Evolutionary conservation across 2,888 invertebrate genomes (phyloP), one percentile per base, ranked within the genome.

Genomic region (Leptura quadrifasciata): DNA sequence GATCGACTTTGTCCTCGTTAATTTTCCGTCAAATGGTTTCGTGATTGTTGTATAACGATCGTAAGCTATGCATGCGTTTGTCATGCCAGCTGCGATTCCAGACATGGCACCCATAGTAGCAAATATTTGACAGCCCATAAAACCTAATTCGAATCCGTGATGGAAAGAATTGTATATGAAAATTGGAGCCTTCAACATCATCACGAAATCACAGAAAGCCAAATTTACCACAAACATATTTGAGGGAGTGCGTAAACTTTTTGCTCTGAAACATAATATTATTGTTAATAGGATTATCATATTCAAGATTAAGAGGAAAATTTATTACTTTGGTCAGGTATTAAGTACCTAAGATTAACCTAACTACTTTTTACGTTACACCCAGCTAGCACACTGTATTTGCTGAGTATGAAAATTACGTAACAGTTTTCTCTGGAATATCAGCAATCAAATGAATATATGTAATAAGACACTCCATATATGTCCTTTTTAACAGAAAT

Each of bases 181-280:
- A 80, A 96, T 93, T 0, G 96, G 96, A 0, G 95, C 92, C 89
- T 96, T 96, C 39, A 93, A 88, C 96, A 96, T 96, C 96, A 96
- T 96, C 35, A 95, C 89, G 85, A 96, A 96, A 89, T 96, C 96
- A 83, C 95, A 93, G 75, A 96, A 90, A 0, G 96, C 95, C 86
- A 96, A 89, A 88, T 96, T 95, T 68, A 96, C 92, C 12, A 96
- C 95, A 76, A 96, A 93, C 86, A 96, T 93, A 86, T 96, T 96
- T 63, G 96, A 96, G 1, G 96, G 95, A 0, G 95, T 95, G 81
- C 94, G 91, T 68, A 95, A 89, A 78, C 92, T 91, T 89, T 94
- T 94, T 69, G 95, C 93, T 72, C 95, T 95, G 82, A 69, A 88
- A 88, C 21, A 72, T 60, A 70, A 31, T 35, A 47, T 67, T 17